These are phyloP conservation scores for Lymantria monacha DNA, from an alignment of 2,888 invertebrate species.

Conservation along the genomic window DNA sequence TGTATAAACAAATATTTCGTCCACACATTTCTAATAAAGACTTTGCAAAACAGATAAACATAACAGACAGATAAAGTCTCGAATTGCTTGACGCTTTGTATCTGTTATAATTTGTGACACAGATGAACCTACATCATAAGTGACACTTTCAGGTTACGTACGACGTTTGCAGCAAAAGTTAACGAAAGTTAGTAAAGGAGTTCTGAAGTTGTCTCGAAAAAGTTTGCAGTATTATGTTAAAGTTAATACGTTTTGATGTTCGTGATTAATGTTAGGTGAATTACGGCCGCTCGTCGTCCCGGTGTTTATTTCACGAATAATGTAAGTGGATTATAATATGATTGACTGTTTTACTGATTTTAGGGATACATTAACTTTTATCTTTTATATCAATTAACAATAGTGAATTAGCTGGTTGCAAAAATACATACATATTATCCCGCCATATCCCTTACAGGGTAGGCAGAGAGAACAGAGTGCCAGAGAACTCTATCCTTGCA, in stretches of 20 bases:
- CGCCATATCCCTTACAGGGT: no score
- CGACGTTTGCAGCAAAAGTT: conserved; percentile 31
- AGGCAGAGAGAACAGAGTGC: no score
- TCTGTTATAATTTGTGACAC: conserved; percentile 30
- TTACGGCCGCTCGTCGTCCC: not conserved
- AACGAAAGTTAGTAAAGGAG: conserved; percentile 22
- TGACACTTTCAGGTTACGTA: conserved; percentile 33
- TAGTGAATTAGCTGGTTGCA: no score
- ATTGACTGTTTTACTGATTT: conserved; percentile 3
- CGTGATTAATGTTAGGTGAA: conserved; percentile 24
- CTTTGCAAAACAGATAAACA: conserved; percentile 4
- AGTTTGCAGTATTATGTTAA: conserved; percentile 26
- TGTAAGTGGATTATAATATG: conserved; percentile 2
- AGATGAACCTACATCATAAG: conserved; percentile 31
- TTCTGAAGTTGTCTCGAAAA: conserved; percentile 22
- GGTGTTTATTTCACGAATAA: conserved; percentile 2
- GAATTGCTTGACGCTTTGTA: conserved; percentile 17
- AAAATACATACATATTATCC: no score
- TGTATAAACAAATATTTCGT: no score
- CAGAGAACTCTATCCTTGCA: no score
- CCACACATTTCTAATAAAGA: no score
- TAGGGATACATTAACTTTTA: not conserved
- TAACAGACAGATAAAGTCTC: conserved; percentile 4
- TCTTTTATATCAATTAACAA: no score
- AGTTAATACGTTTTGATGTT: conserved; percentile 21